Percentiles rank a stretch among this genome's conserved stretches.
These are phyloP conservation scores for Pseudolaguvia tuberculata DNA, from an alignment of 2,113 vertebrate species.

Conservation along the genomic window DNA sequence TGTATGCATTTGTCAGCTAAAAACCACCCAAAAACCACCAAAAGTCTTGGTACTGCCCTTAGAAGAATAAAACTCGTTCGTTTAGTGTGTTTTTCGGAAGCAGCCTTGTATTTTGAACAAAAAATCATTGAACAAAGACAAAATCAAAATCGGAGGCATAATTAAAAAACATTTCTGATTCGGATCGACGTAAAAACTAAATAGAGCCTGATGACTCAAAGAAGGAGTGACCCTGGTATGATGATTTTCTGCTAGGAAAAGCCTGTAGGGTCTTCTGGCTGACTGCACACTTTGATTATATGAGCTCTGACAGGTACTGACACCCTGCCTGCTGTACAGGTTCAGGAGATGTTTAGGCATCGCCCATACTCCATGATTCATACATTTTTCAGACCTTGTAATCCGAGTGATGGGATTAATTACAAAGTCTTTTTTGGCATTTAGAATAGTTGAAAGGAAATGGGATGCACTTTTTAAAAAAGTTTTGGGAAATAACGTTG, in stretches of 20 bases:
- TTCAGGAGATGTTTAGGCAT: slow-evolving; percentile 54
- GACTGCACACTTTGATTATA: slow-evolving; percentile 53
- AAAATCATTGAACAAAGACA: neutral
- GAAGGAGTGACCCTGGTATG: slow-evolving; percentile 7
- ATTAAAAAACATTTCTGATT: neutral
- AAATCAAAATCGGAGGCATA: neutral
- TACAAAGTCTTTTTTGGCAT: slow-evolving; percentile 49
- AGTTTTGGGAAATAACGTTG: too few species aligned
- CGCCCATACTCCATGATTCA: slow-evolving; percentile 53
- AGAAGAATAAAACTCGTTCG: slow-evolving; percentile 49
- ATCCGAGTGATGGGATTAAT: slow-evolving; percentile 46
- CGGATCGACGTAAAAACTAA: slow-evolving; percentile 4
- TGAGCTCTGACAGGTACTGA: slow-evolving; percentile 58
- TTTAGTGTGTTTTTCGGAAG: neutral
- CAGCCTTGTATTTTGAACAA: neutral
- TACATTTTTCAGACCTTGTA: slow-evolving; percentile 36
- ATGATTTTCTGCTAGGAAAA: neutral
- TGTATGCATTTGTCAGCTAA: neutral
- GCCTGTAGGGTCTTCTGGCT: slow-evolving; percentile 30
- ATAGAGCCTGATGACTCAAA: slow-evolving; percentile 4
- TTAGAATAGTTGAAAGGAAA: slow-evolving; percentile 30
- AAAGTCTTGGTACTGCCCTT: slow-evolving; percentile 58
- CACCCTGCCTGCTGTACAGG: slow-evolving; percentile 52
- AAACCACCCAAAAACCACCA: slow-evolving; percentile 61
- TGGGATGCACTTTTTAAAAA: slow-evolving; percentile 7